Conservation (phyloP, 2,113 vertebrate species). For the Phoxinus phoxinus region DNA sequence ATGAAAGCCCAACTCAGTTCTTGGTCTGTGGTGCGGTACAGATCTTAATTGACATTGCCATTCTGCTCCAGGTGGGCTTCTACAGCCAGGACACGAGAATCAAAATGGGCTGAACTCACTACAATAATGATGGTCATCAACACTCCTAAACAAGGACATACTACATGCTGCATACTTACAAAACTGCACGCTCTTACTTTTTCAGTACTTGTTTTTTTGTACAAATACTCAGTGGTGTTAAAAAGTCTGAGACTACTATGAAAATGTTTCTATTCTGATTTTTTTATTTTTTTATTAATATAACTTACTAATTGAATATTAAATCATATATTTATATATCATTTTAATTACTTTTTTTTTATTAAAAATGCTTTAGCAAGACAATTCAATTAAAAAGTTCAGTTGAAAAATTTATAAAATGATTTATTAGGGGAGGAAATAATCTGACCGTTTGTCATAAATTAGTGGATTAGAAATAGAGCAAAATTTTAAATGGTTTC, state of each 20-base stretch:
- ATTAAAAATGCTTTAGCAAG: neutral
- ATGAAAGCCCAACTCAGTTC: constrained; percentile 80
- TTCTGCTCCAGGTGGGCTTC: constrained; percentile 79
- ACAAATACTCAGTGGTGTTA: neutral
- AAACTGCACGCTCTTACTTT: neutral
- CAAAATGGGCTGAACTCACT: constrained; percentile 72
- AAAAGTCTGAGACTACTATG: neutral
- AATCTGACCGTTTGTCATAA: neutral
- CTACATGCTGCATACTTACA: neutral
- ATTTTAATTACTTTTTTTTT: neutral
- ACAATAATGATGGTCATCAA: neutral
- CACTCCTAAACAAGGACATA: constrained; percentile 36
- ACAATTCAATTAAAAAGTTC: neutral
- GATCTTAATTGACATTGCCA: constrained; percentile 78
- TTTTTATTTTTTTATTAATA: neutral
- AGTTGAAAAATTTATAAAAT: neutral
- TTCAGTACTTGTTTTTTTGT: neutral
- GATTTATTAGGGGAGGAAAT: neutral
- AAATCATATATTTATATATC: neutral
- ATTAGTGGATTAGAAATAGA: neutral
- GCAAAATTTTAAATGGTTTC: neutral
- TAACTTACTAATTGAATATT: no score
- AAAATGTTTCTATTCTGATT: neutral
- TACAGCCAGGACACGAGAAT: constrained; percentile 69
- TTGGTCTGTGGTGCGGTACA: constrained; percentile 77